Percentiles rank a stretch among this genome's conserved stretches.
phyloP scores from a whole-genome alignment of 2,113 vertebrate species.

The Ictalurus furcatus region DNA sequence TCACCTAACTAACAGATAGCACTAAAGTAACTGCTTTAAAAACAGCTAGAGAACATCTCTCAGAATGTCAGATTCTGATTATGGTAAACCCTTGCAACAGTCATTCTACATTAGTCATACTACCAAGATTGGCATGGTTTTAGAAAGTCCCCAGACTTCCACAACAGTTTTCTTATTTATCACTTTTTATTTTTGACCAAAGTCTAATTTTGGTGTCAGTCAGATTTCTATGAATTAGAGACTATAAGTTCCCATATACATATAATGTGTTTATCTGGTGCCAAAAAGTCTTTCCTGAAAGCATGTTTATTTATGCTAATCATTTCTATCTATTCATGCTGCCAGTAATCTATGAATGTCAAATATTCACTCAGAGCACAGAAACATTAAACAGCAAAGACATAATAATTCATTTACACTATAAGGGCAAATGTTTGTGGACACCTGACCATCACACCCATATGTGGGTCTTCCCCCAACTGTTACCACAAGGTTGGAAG shows the following conservation, averaged over 20 bases:
- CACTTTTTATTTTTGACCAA: not conserved
- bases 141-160: not conserved
- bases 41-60: not conserved
- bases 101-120: not conserved
- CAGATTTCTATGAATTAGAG: not conserved
- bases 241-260: not conserved
- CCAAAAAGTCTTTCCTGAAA: not conserved
- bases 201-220: not conserved
- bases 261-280: not conserved
- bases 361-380: not conserved
- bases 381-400: not conserved
- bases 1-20: conserved; percentile 8
- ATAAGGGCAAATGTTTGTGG: not conserved
- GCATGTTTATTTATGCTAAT: not conserved
- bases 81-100: not conserved
- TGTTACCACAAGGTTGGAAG: not conserved
- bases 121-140: not conserved
- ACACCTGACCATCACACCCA: not conserved
- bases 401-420: not conserved
- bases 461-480: not conserved
- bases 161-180: not conserved
- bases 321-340: not conserved
- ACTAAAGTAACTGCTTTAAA: not conserved
- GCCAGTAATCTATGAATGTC: not conserved
- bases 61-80: not conserved